Base-by-base conservation (phyloP, 2,797 vertebrate species). In the Channallabes apus region DNA sequence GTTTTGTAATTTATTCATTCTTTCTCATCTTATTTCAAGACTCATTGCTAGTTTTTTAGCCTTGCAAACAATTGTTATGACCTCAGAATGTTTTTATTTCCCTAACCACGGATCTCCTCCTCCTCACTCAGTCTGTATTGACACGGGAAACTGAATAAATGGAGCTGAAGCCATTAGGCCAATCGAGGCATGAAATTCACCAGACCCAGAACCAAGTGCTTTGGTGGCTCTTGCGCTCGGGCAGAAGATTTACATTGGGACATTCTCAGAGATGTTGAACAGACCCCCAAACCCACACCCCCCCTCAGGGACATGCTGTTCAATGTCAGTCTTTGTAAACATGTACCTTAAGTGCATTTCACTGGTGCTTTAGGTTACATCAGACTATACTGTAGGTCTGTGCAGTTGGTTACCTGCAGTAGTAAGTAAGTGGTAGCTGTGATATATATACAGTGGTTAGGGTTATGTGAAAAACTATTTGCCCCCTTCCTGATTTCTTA, bases 311-410 rank as follows among this genome's bases (percentile, higher is more conserved):
- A 88, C 61, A 82, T 79, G 88, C 93, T 92, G 91, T 91, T 88
- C 90, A 91, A 92, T 90, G 90, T 92, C 91, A 91, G 86, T 90
- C 88, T 85, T 73, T 90, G 91, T 92, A 93, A 94, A 94, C 91
- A 92, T 88, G 86, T 80, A 86, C 89, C 92, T 92, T 93, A 93
- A 91, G 92, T 90, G 87, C 83, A 77, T 89, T 89, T 78, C 87
- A 80, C 83, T 84, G 87, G 89, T 54, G 71, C 56, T 79, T 69
- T 67, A 71, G 81, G 62, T 59, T 20, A 38, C 58, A 9, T 41
- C 35, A 38, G 35, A 35, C 35, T 35, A 35, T 35, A 18, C 41
- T 38, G 17, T 41, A 38, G 32, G 62, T 54, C 27, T 56, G 17
- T 56, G 17, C 14, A 59, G 29, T 65, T 27, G 61, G n/a, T 5